Percentiles rank a stretch among this genome's conserved stretches.
Evolutionary conservation across 1,140 invertebrate species (phyloP).

Genomic region (Cephus cinctus): DNA sequence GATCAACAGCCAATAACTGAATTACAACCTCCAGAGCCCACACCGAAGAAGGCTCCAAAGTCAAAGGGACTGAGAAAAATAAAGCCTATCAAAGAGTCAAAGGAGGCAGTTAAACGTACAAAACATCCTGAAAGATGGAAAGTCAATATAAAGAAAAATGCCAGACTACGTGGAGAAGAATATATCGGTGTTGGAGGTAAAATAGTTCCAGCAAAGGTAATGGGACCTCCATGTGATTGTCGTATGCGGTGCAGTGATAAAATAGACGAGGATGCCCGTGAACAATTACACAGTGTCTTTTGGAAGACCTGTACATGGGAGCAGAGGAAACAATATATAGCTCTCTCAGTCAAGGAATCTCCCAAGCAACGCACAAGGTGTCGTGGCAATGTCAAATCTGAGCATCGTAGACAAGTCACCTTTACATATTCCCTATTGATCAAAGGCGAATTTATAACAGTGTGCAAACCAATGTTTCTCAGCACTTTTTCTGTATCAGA

Average conservation of each 20-base stretch:
- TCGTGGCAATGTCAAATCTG: conserved; percentile 22
- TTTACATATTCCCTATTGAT: conserved; percentile 32
- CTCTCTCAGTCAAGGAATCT: conserved; percentile 30
- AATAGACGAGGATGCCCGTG: conserved; percentile 22
- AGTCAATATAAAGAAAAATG: conserved; percentile 34
- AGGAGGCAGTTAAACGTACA: conserved; percentile 15
- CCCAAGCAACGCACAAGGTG: conserved; percentile 31
- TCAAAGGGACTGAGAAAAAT: conserved; percentile 2
- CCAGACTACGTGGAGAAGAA: conserved; percentile 29
- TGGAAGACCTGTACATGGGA: conserved; percentile 36
- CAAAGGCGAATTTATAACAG: conserved; percentile 27
- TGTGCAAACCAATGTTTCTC: conserved; percentile 38
- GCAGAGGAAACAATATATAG: conserved; percentile 34
- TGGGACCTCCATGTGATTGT: conserved; percentile 29
- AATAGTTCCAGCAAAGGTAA: conserved; percentile 34
- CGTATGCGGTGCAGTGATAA: conserved; percentile 27
- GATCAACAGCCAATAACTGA: neutral
- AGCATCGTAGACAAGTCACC: conserved; percentile 29
- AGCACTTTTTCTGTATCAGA: conserved; percentile 33
- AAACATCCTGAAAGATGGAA: conserved; percentile 35
- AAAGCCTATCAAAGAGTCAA: conserved; percentile 9
- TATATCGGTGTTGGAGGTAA: conserved; percentile 37
- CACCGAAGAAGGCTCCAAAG: conserved; percentile 5
- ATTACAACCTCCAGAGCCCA: neutral
- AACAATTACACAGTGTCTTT: conserved; percentile 29